Percentiles rank a stretch among this genome's conserved stretches.
Evolutionary conservation across 2,113 vertebrate species (phyloP).

Genomic region (Dolichallabes microphthalmus): DNA sequence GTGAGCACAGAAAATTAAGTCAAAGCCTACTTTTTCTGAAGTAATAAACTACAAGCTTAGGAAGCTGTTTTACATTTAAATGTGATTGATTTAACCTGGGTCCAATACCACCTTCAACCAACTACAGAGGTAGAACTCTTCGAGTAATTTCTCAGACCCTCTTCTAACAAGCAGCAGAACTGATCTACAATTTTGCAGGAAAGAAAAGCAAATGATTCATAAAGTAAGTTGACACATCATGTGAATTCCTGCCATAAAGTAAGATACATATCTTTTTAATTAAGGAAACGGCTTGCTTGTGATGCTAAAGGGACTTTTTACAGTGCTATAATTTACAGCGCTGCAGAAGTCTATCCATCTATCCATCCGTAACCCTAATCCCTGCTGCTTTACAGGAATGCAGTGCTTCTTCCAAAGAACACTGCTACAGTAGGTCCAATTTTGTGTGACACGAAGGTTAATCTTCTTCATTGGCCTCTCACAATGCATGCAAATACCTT

Average conservation of each 20-base stretch:
- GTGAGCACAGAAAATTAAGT: slow-evolving; percentile 47
- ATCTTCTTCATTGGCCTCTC: neutral
- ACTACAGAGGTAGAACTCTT: neutral
- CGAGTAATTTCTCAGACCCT: neutral
- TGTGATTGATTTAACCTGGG: neutral
- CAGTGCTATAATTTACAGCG: slow-evolving; percentile 4
- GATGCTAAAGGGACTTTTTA: neutral
- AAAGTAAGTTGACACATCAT: neutral
- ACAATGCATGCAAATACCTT: neutral
- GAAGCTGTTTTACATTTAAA: slow-evolving; percentile 33
- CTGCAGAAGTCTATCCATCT: slow-evolving; percentile 7
- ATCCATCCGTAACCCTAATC: neutral
- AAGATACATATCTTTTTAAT: neutral
- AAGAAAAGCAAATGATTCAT: neutral
- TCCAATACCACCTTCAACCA: neutral
- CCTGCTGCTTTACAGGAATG: neutral
- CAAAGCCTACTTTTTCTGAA: slow-evolving; percentile 47
- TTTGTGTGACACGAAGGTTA: neutral
- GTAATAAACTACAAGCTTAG: slow-evolving; percentile 37
- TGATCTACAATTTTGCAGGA: neutral
- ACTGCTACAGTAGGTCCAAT: neutral
- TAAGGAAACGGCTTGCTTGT: neutral
- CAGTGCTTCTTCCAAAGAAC: neutral
- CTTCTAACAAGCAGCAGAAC: neutral
- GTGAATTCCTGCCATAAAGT: neutral